phyloP scores from a whole-genome alignment of 37 sponge, comb jelly and placozoan genomes.

The Chondrosia reniformis region DNA sequence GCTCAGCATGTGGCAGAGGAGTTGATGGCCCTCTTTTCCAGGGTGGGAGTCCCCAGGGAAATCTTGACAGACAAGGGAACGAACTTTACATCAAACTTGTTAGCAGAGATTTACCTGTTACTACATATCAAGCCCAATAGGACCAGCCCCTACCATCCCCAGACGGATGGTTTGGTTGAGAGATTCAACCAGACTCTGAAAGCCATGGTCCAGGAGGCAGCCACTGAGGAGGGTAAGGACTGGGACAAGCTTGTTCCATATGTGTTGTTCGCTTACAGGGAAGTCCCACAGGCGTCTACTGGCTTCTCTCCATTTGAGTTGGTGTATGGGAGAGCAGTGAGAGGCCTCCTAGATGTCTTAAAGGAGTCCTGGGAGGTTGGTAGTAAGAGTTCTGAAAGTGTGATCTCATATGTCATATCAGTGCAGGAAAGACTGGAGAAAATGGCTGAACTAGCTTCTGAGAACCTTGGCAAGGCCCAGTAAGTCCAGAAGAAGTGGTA shows the following conservation, averaged over 20 bases:
- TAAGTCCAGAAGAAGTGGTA: constrained; percentile 28
- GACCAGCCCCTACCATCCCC: constrained; percentile 45
- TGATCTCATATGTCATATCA: constrained; percentile 26
- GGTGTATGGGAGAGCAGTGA: too few relatives aligned
- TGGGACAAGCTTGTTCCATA: too few relatives aligned
- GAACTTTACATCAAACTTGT: constrained; percentile 37
- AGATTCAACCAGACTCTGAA: constrained; percentile 34
- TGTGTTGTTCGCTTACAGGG: too few relatives aligned
- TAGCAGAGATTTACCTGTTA: constrained; percentile 36
- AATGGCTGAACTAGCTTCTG: constrained; percentile 15
- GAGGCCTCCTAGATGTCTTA: constrained; percentile 51
- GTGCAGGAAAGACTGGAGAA: constrained; percentile 13
- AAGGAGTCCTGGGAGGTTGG: constrained; percentile 51
- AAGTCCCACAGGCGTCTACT: too few relatives aligned
- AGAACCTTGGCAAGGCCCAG: constrained; percentile 32
- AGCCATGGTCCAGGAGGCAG: constrained; percentile 5
- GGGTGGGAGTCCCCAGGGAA: too few relatives aligned
- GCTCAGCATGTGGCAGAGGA: constrained; percentile 29
- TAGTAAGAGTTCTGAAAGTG: too few relatives aligned
- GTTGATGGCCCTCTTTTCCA: constrained; percentile 24
- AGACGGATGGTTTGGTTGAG: constrained; percentile 52
- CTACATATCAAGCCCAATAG: constrained; percentile 21
- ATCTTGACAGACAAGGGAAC: constrained; percentile 35
- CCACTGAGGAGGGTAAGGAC: too few relatives aligned
- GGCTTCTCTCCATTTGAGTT: constrained; percentile 57